Evolutionary conservation across 1,140 invertebrate species (phyloP).

Genomic region (Liolophura sinensis): DNA sequence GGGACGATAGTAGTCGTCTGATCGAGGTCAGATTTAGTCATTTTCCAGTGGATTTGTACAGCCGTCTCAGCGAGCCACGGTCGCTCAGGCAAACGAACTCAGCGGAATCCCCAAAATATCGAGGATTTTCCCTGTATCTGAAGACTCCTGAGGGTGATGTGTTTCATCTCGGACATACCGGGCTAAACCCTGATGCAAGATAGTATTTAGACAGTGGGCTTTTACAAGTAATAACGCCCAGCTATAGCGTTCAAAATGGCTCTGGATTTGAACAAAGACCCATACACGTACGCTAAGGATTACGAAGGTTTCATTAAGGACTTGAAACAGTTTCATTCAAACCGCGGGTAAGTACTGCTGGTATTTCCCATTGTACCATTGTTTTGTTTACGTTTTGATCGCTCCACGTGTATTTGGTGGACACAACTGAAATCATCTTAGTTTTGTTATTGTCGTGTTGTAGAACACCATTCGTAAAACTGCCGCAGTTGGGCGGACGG

Average conservation of each 20-base stretch:
- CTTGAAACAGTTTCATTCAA: constrained; percentile 80
- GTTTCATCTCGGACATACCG: constrained; percentile 12
- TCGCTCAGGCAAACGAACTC: constrained; percentile 32
- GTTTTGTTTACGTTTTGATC: neutral
- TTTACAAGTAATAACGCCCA: constrained; percentile 15
- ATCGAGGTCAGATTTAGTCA: constrained; percentile 20
- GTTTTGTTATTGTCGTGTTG: constrained; percentile 25
- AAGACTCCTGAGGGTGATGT: constrained; percentile 37
- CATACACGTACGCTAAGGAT: constrained; percentile 71
- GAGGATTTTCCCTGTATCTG: constrained; percentile 49
- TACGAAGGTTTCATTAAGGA: constrained; percentile 77
- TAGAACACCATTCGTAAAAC: constrained; percentile 76
- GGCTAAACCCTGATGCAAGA: neutral
- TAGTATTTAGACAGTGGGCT: neutral
- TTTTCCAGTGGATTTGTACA: constrained; percentile 29
- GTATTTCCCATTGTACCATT: constrained; percentile 1
- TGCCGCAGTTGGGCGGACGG: constrained; percentile 82
- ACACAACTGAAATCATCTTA: neutral
- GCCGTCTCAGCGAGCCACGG: constrained; percentile 28
- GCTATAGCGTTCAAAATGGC: constrained; percentile 63
- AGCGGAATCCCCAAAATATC: constrained; percentile 50
- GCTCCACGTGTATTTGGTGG: constrained; percentile 7
- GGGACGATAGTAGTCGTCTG: constrained; percentile 20
- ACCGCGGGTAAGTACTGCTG: constrained; percentile 72
- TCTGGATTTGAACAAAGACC: constrained; percentile 73